phyloP scores from a whole-genome alignment of 1,140 invertebrate species.

The Lasaia peninsularis region DNA sequence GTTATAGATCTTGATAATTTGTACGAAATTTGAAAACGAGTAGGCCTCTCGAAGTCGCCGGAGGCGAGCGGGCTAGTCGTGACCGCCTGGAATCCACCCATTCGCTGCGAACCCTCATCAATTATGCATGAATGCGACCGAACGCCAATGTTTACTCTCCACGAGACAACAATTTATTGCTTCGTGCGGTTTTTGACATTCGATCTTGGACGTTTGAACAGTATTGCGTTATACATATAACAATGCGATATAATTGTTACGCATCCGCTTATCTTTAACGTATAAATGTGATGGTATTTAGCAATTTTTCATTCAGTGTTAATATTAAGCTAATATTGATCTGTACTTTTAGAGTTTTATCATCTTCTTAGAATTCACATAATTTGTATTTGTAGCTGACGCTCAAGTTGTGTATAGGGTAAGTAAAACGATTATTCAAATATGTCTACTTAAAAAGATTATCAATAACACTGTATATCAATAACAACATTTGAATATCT shows the following conservation, averaged over 20 bases:
- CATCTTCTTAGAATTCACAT: too few species aligned
- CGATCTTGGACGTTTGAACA: slow-evolving; percentile 41
- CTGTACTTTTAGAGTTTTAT: too few species aligned
- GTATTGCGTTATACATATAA: slow-evolving; percentile 17
- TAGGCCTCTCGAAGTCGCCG: slow-evolving; percentile 68
- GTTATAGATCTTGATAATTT: slow-evolving; percentile 15
- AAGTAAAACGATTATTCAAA: too few species aligned
- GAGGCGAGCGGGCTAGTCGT: slow-evolving; percentile 55
- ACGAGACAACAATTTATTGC: slow-evolving; percentile 74
- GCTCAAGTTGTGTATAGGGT: too few species aligned
- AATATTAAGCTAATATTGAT: not conserved
- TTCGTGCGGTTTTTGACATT: slow-evolving; percentile 72
- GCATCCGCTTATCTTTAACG: too few species aligned
- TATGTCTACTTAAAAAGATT: too few species aligned
- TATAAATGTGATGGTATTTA: not conserved
- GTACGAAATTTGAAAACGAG: slow-evolving; percentile 19
- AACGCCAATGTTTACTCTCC: slow-evolving; percentile 72
- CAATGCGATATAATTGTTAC: slow-evolving; percentile 43
- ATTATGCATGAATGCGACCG: slow-evolving; percentile 73
- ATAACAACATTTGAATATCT: too few species aligned
- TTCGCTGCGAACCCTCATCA: slow-evolving; percentile 67
- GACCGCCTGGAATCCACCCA: slow-evolving; percentile 69
- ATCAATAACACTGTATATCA: too few species aligned
- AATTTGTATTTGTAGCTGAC: too few species aligned
- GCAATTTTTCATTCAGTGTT: not conserved